phyloP scores from a whole-genome alignment of 2,113 vertebrate species.

The Cephalopholis sonnerati region DNA sequence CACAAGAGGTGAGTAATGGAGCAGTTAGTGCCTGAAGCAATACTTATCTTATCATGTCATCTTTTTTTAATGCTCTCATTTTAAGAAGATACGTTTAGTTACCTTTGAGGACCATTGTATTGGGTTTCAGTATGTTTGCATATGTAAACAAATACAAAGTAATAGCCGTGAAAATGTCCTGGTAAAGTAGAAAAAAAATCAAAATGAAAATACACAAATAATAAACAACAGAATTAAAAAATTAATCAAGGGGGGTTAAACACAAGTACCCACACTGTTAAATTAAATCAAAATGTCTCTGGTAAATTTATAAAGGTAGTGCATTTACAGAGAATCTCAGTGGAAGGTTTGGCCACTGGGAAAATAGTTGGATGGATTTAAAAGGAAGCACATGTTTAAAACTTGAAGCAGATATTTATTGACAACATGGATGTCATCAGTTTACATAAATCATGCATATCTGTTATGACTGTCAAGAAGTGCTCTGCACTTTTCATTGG shows the following conservation, averaged over 20 bases:
- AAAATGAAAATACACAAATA: neutral
- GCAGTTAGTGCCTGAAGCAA: neutral
- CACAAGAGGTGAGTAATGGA: constrained; percentile 90
- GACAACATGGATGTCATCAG: neutral
- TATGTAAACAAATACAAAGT: neutral
- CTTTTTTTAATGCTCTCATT: too few relatives aligned
- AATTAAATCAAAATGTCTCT: neutral
- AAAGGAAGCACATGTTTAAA: neutral
- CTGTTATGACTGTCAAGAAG: neutral
- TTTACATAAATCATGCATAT: neutral
- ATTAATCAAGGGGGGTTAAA: neutral
- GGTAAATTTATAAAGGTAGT: neutral
- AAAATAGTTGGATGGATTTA: neutral
- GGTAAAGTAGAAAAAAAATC: too few relatives aligned
- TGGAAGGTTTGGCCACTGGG: neutral
- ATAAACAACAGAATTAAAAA: neutral
- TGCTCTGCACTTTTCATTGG: neutral
- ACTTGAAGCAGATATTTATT: neutral
- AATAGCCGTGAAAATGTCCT: neutral
- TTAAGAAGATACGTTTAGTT: neutral
- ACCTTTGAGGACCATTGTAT: neutral
- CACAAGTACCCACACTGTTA: too few relatives aligned
- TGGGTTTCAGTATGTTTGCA: neutral
- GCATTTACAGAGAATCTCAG: too few relatives aligned
- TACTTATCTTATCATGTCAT: neutral